phyloP scores from a whole-genome alignment of 2,888 invertebrate species.

The Plagodis pulveraria region DNA sequence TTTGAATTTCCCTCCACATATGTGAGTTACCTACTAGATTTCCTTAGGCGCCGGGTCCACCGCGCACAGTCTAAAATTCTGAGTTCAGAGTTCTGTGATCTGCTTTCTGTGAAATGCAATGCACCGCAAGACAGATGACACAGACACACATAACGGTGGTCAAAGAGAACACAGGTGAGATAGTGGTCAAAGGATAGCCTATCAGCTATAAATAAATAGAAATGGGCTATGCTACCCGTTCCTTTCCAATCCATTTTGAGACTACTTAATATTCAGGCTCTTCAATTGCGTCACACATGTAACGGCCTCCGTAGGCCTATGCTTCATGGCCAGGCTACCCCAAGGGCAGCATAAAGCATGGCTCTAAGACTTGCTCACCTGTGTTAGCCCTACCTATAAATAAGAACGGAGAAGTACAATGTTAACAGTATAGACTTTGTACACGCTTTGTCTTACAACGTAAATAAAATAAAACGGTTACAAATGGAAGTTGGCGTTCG shows the following conservation, averaged over 20 bases:
- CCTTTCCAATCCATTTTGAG: neutral
- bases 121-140: too few relatives aligned
- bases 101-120: too few relatives aligned
- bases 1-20: too few relatives aligned
- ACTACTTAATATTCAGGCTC: constrained; percentile 2
- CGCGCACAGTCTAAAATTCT: too few relatives aligned
- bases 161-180: too few relatives aligned
- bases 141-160: too few relatives aligned
- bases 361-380: constrained; percentile 66
- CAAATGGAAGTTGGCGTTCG: too few relatives aligned
- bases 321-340: constrained; percentile 56
- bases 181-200: too few relatives aligned
- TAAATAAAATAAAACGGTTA: constrained; percentile 18
- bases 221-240: neutral
- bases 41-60: too few relatives aligned
- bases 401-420: constrained; percentile 48
- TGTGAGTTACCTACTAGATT: too few relatives aligned
- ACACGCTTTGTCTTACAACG: neutral
- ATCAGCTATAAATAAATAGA: too few relatives aligned
- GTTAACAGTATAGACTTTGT: constrained; percentile 2
- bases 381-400: constrained; percentile 65
- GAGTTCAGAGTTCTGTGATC: too few relatives aligned
- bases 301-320: constrained; percentile 57
- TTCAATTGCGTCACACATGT: constrained; percentile 27
- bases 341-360: constrained; percentile 63